phyloP scores from a whole-genome alignment of 2,888 invertebrate species.

The Chymomyza amoena region DNA sequence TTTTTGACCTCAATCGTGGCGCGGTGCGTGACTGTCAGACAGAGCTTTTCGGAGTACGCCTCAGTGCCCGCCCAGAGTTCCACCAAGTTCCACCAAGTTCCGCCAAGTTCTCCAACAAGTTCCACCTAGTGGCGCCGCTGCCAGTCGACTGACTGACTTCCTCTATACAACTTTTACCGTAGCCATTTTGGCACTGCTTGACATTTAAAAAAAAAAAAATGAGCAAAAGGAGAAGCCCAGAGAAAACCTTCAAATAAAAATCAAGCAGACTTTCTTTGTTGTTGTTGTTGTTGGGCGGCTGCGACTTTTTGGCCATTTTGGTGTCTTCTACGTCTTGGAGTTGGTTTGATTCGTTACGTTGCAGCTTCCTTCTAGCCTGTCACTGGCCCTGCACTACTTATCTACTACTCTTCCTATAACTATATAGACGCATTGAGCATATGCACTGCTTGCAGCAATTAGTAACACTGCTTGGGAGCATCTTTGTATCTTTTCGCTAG shows the following conservation, averaged over 20 bases:
- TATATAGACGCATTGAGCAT: neutral
- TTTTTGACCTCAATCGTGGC: slow-evolving; percentile 54
- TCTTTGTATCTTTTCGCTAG: too few relatives aligned
- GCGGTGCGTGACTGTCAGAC: slow-evolving; percentile 6
- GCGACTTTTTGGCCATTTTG: slow-evolving; percentile 46
- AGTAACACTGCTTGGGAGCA: neutral
- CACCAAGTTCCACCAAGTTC: neutral
- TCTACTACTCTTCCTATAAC: neutral
- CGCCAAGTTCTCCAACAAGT: neutral
- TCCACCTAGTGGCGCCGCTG: neutral
- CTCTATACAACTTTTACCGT: neutral
- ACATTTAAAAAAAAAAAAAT: neutral
- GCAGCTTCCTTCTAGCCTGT: neutral
- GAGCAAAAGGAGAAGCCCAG: neutral
- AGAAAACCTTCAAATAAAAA: neutral
- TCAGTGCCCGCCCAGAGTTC: neutral
- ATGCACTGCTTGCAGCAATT: neutral
- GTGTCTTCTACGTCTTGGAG: neutral
- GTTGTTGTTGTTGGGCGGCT: slow-evolving; percentile 38
- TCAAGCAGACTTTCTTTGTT: slow-evolving; percentile 34
- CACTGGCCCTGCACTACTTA: neutral
- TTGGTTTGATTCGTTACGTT: neutral
- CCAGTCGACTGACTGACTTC: neutral
- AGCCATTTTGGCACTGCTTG: neutral
- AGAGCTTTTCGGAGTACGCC: neutral